Evolutionary conservation across 2,888 invertebrate genomes (phyloP).

Genomic region (Phymatocera aterrima): DNA sequence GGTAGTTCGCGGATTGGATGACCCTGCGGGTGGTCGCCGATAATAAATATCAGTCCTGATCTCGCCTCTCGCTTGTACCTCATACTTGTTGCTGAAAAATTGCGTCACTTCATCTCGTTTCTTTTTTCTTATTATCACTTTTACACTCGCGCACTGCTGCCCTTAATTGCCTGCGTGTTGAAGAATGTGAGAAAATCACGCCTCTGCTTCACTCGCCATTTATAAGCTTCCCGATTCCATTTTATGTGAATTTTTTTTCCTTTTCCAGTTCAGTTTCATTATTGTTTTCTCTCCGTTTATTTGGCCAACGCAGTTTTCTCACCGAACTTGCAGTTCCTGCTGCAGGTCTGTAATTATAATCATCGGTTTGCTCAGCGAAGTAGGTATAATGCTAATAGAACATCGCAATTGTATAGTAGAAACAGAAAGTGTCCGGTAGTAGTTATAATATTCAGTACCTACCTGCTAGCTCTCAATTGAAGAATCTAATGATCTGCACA

Average conservation of each 20-base stretch:
- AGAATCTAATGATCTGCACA: slow-evolving; percentile 25
- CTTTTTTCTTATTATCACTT: background rate
- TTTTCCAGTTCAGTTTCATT: background rate
- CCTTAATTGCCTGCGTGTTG: background rate
- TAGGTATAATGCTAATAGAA: background rate
- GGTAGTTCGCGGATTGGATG: slow-evolving; percentile 18
- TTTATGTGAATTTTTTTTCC: too few relatives aligned
- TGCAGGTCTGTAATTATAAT: slow-evolving; percentile 25
- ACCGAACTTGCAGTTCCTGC: background rate
- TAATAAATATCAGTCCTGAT: slow-evolving; percentile 31
- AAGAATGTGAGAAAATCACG: slow-evolving; percentile 37
- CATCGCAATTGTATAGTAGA: slow-evolving; percentile 18
- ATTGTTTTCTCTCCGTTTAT: background rate
- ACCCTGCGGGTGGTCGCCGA: slow-evolving; percentile 43
- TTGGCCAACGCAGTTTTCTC: background rate
- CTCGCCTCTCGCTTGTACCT: background rate
- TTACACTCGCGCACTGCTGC: background rate
- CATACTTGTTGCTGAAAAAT: slow-evolving; percentile 24
- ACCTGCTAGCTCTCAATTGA: background rate
- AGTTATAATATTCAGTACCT: background rate
- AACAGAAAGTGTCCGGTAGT: slow-evolving; percentile 31
- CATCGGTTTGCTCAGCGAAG: slow-evolving; percentile 11
- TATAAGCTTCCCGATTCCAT: slow-evolving; percentile 14
- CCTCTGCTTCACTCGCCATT: background rate
- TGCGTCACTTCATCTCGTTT: background rate